Evolutionary conservation across 2,797 vertebrate genomes (phyloP).

Genomic region (Triplophysa bombifrons): DNA sequence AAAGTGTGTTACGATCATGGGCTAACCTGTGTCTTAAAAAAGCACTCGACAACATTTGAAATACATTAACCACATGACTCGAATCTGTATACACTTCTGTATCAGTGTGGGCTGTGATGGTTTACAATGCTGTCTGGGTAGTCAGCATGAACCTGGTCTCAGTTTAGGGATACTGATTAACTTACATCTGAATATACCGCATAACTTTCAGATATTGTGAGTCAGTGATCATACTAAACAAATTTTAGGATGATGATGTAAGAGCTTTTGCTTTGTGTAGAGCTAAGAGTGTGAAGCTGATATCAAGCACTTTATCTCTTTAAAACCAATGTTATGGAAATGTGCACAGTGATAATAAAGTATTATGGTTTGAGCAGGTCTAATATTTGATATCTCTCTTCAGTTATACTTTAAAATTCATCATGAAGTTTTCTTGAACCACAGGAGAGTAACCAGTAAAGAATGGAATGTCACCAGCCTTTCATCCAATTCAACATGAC

Average conservation of each 20-base stretch:
- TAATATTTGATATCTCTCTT: neutral
- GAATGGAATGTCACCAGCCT: slow-evolving; percentile 9
- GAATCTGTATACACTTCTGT: neutral
- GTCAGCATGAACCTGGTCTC: neutral
- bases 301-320: neutral
- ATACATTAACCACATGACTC: neutral
- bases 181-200: neutral
- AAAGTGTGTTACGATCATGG: neutral
- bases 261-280: too few species aligned
- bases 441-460: neutral
- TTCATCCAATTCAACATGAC: neutral
- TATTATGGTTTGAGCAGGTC: too few species aligned
- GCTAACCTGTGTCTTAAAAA: slow-evolving; percentile 3
- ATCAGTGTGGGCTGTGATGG: neutral
- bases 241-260: too few species aligned
- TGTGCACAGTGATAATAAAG: neutral
- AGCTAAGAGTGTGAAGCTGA: too few species aligned
- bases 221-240: neutral
- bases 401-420: neutral
- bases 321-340: neutral
- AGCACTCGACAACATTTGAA: neutral
- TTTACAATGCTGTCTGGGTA: neutral
- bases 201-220: neutral
- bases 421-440: neutral
- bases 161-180: neutral